These are phyloP conservation scores for Sinohyriopsis cumingii DNA, from an alignment of 2,888 invertebrate species.

Conservation along the genomic window DNA sequence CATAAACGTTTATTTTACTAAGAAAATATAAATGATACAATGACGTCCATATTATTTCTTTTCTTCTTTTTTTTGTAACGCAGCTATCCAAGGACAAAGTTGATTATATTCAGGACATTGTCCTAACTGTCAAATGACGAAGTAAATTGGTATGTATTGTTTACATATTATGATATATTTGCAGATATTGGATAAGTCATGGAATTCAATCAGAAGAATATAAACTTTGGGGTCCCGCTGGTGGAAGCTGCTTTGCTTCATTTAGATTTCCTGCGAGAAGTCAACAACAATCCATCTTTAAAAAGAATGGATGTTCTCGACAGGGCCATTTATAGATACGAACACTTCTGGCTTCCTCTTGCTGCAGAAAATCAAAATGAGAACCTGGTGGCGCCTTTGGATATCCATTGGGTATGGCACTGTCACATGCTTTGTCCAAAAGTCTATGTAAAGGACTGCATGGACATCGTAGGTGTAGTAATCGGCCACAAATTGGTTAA, in stretches of 20 bases:
- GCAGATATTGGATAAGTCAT: too few relatives aligned
- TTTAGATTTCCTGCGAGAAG: conserved; percentile 52
- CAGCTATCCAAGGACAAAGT: too few relatives aligned
- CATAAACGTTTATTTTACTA: too few relatives aligned
- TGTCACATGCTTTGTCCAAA: conserved; percentile 70
- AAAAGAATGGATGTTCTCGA: conserved; percentile 57
- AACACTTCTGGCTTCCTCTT: conserved; percentile 72
- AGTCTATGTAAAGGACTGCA: conserved; percentile 61
- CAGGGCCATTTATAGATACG: conserved; percentile 71
- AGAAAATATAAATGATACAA: too few relatives aligned
- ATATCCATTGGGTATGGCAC: conserved; percentile 75
- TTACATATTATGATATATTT: too few relatives aligned
- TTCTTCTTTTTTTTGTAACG: too few relatives aligned
- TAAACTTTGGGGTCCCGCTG: conserved; percentile 39
- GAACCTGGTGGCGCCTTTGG: conserved; percentile 72
- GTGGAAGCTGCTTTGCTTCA: conserved; percentile 38
- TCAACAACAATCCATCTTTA: conserved; percentile 45
- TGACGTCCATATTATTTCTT: too few relatives aligned
- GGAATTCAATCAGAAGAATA: conserved; percentile 7
- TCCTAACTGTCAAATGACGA: too few relatives aligned
- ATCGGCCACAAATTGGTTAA: conserved; percentile 69
- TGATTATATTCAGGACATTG: too few relatives aligned
- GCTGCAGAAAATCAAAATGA: conserved; percentile 61
- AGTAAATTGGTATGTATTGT: too few relatives aligned
- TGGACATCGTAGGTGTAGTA: conserved; percentile 50